Evolutionary conservation across 1,140 invertebrate species (phyloP).

Genomic region (Cyphomyrmex costatus): DNA sequence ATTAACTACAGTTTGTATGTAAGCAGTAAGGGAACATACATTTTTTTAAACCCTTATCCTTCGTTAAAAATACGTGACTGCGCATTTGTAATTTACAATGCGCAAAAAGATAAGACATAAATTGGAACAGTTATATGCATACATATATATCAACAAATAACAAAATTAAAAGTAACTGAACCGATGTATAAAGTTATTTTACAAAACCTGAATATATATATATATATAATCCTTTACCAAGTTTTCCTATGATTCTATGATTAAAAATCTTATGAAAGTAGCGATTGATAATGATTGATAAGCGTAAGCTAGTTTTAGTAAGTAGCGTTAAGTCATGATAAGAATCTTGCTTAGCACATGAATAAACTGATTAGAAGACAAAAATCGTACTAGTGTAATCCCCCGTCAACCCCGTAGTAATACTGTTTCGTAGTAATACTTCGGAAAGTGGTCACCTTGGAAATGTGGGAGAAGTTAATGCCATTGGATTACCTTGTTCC

Average conservation of each 20-base stretch:
- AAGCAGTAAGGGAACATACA: slow-evolving; percentile 43
- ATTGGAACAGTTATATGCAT: slow-evolving; percentile 38
- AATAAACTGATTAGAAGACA: slow-evolving; percentile 25
- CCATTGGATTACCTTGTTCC: slow-evolving; percentile 84
- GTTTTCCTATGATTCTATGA: slow-evolving; percentile 66
- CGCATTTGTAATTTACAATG: slow-evolving; percentile 27
- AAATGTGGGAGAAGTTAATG: slow-evolving; percentile 53
- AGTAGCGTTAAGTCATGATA: slow-evolving; percentile 38
- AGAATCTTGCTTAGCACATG: slow-evolving; percentile 6
- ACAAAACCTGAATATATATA: slow-evolving; percentile 20
- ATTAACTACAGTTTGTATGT: slow-evolving; percentile 39
- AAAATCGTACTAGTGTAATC: not conserved
- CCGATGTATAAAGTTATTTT: slow-evolving; percentile 41
- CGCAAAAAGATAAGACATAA: slow-evolving; percentile 14
- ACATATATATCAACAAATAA: slow-evolving; percentile 2
- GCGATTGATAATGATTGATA: slow-evolving; percentile 36
- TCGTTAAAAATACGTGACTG: slow-evolving; percentile 20
- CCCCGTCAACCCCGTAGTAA: not conserved
- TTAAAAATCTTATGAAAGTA: slow-evolving; percentile 51
- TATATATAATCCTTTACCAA: slow-evolving; percentile 69
- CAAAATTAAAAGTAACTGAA: slow-evolving; percentile 15
- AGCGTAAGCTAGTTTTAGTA: slow-evolving; percentile 61
- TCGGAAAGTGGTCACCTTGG: slow-evolving; percentile 49
- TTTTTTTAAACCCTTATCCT: slow-evolving; percentile 19
- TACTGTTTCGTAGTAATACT: slow-evolving; percentile 27